phyloP scores from a whole-genome alignment of 2,888 invertebrate species.

The Disparrhopalites patrizii region DNA sequence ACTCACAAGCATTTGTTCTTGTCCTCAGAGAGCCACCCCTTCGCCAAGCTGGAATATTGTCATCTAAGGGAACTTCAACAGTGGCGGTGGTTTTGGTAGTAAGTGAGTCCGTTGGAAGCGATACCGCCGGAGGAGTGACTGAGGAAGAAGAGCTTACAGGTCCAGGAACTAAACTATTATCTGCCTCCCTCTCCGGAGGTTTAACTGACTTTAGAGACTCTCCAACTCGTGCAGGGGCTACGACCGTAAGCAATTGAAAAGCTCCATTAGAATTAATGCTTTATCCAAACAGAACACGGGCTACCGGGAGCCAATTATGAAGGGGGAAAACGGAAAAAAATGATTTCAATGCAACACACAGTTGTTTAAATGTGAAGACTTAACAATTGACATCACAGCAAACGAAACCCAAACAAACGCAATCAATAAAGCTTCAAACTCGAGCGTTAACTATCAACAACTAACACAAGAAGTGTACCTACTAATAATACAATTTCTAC shows the following conservation, averaged over 20 bases:
- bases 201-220: constrained; percentile 11
- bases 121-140: neutral
- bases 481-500: no score
- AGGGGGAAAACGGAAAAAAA: no score
- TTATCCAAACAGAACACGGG: no score
- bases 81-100: neutral
- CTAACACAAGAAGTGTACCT: no score
- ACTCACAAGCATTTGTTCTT: constrained; percentile 49
- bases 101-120: neutral
- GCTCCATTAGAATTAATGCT: constrained; percentile 14
- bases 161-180: constrained; percentile 23
- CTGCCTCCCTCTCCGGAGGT: constrained; percentile 7
- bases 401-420: no score
- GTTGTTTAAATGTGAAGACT: no score
- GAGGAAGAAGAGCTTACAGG: constrained; percentile 11
- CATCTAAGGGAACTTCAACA: constrained; percentile 16
- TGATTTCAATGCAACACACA: no score
- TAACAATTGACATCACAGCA: no score
- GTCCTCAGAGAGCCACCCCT: constrained; percentile 60
- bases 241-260: constrained; percentile 17
- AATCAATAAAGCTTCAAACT: no score
- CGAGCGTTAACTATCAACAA: no score
- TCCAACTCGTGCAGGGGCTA: constrained; percentile 14
- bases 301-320: no score
- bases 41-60: constrained; percentile 58